Base-by-base conservation (phyloP, 1,140 invertebrate species). In the Matsumurasca onukii region DNA sequence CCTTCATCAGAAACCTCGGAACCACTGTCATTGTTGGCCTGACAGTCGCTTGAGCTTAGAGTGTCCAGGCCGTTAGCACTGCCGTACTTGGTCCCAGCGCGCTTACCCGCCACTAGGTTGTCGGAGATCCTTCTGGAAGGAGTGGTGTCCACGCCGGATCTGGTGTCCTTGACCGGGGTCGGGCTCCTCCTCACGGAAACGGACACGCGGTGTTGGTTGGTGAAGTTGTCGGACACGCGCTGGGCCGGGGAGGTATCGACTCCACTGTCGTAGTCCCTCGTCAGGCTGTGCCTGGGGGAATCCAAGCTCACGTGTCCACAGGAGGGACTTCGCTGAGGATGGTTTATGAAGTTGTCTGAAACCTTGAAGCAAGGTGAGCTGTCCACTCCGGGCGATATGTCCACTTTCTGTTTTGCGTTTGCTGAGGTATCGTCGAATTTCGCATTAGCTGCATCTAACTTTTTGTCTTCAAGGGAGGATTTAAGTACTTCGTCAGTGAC, bases 1-100 rank as follows among this genome's bases (percentile, higher is more conserved):
- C 92, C 92, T 76, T 93, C 92, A 78, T 94, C 92, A 49, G 91
- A 93, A 22, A 93, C 90, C 77, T 93, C 91, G 67, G 91, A 93
- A 1, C 91, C 90, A 72, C 91, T 92, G 77, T 93, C 92, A 68
- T 89, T 91, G 68, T 90, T 87, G 57, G 87, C 83, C 67, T 85
- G 82, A 49, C 80, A 79, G 63, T 80, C 77, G 5, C 5, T 9
- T 62, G 73, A 70, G 24, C 68, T 64, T 0, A 68, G 39, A 0
- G 68, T 51, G 17, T 72, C 71, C 2, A 69, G 67, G n/a, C 67
- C 68, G 25, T 65, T 70, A 13, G 57, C 63, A 30, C 66, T 69
- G 3, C 67, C 67, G 48, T 65, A 69, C 27, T 69, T 69, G 15
- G 45, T 29, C 27, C 48, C 25, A 12, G 48, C 2, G 17, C 65